Base-by-base conservation (phyloP, 2,888 invertebrate species). In the Bugula neritina region DNA sequence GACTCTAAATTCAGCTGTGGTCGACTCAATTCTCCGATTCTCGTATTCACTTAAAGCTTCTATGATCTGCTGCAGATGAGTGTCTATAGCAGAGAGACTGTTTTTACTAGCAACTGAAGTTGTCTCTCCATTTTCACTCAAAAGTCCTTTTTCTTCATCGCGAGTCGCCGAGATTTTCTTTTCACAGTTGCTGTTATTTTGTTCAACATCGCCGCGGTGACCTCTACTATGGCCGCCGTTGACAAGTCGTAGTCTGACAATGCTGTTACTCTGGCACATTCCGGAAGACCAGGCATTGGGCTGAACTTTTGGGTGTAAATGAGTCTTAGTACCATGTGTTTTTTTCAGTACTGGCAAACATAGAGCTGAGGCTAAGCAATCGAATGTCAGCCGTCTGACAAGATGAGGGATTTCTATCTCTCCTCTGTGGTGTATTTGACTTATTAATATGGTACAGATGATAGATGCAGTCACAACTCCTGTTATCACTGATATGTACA, bases 11-110 rank as follows among this genome's bases (percentile, higher is more conserved):
- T 63, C 63, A 63, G 25, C 27, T 5, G 31, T 31, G 13, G 27
- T 63, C 5, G 63, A 2, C 31, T 63, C 63, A n/a, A 63, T 34
- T 31, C 63, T 2, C 3, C 63, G 29, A 63, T 25, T 63, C 34
- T 63, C 63, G 31, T 63, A 63, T 63, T 63, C 63, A n/a, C 63
- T 63, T 10, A 63, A n/a, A 34, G 63, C 63, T 31, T 63, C 63
- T 63, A 63, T 63, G 63, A 63, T 31, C n/a, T 63, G 63, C 27
- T 63, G 31, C 17, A 63, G 31, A 34, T 63, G 63, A 13, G 5
- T 5, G n/a, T 63, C 34, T 13, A 63, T 63, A 29, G 63, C 27
- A 13, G 27, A 29, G 5, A 63, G 34, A 5, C 10, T 27, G 3
- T 63, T 25, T 10, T 17, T 63, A n/a, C 27, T 31, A 13, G 31